Evolutionary conservation across 1,140 invertebrate species (phyloP).

Genomic region (Heliconius congener): DNA sequence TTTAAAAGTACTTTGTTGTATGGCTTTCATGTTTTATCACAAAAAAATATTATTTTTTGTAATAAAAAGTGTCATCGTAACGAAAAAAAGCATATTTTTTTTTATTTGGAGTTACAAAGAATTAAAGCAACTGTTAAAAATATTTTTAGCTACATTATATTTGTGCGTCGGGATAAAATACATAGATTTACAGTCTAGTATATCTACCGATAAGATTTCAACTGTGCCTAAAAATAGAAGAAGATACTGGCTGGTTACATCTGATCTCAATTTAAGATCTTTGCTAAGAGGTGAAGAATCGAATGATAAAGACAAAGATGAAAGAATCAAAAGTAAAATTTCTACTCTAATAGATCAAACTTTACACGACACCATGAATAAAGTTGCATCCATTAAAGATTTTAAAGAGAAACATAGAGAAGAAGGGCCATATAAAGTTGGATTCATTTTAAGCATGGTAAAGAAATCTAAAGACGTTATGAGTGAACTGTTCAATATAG

Average conservation of each 20-base stretch:
- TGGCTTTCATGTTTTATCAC: too few species aligned
- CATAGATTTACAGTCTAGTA: slow-evolving; percentile 40
- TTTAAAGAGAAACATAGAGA: slow-evolving; percentile 52
- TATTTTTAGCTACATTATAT: slow-evolving; percentile 1
- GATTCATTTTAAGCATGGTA: slow-evolving; percentile 64
- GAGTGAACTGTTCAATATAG: slow-evolving; percentile 69
- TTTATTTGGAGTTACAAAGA: too few species aligned
- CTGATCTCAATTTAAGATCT: slow-evolving; percentile 18
- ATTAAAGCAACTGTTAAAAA: background rate
- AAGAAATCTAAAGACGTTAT: slow-evolving; percentile 66
- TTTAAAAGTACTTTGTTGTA: background rate
- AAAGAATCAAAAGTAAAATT: slow-evolving; percentile 61
- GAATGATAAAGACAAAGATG: slow-evolving; percentile 53
- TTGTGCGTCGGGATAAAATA: slow-evolving; percentile 41
- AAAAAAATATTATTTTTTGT: background rate
- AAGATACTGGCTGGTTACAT: slow-evolving; percentile 44
- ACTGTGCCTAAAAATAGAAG: slow-evolving; percentile 34
- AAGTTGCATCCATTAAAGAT: slow-evolving; percentile 47
- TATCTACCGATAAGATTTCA: background rate
- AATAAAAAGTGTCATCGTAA: background rate
- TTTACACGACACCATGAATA: slow-evolving; percentile 55
- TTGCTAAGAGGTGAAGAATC: slow-evolving; percentile 17
- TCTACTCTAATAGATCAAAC: slow-evolving; percentile 56
- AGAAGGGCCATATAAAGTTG: slow-evolving; percentile 54
- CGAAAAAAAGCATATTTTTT: too few species aligned